Evolutionary conservation across 2,888 invertebrate genomes (phyloP), one percentile per base, ranked within the genome.

Genomic region (Scaptomyza polygonia): DNA sequence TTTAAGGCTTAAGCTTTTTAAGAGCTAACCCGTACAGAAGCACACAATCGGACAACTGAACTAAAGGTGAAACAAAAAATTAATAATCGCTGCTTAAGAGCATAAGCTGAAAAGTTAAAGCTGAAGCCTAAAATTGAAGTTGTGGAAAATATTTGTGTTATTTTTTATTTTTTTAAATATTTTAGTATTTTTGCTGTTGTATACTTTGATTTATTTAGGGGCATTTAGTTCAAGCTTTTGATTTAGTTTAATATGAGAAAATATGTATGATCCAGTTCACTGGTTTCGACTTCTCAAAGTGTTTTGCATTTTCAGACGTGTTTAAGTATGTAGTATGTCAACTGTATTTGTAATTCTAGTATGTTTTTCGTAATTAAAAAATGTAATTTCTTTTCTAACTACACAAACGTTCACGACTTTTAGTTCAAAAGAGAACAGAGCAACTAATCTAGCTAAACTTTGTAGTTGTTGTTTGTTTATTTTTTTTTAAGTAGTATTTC

Each of bases 391-490:
- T 42, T 44, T 43, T 48, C 70, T 77, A 75, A 72, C 74, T 75
- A 75, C 74, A 61, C 77, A 77, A 64, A 70, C 53, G 63, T 59
- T 59, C 77, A 74, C 77, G 72, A 67, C 47, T 74, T 77, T 76
- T 55, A 76, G 67, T 57, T 75, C 55, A 66, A 14, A 11, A 27
- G 16, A 67, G 58, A 68, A 75, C 68, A 77, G 68, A 77, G 56
- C 64, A 75, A 72, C 64, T 72, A 72, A 77, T n/a, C 77, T 65
- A 77, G 62, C 75, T 77, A 77, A 62, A 43, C 72, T 77, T 68
- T 64, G 43, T 56, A 61, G 51, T 42, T 43, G 53, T 29, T 30
- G 34, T 44, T 30, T 48, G 16, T 5, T 25, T 21, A 47, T 70
- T 61, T 18, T 18, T n/a, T n/a, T n/a, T n/a, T n/a, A n/a, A n/a